phyloP scores from a whole-genome alignment of 2,797 vertebrate genomes.

The Zenarchopterus dispar region DNA sequence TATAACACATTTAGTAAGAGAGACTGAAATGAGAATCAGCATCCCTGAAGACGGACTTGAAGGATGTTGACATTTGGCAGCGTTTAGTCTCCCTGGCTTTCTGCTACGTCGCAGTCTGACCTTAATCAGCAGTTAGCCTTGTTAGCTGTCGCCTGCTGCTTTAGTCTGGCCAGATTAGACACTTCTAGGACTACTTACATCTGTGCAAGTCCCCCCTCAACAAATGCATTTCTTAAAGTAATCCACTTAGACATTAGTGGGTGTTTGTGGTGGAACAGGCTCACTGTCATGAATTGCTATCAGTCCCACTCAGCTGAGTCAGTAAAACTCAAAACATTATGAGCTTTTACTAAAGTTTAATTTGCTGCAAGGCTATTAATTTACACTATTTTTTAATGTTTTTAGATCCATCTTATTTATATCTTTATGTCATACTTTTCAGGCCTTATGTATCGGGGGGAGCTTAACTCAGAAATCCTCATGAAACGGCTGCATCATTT shows the following conservation, averaged over 20 bases:
- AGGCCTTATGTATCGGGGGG: no score
- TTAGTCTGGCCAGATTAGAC: slow-evolving; percentile 73
- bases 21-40: slow-evolving; percentile 24
- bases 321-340: not conserved
- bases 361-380: not conserved
- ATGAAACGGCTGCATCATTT: no score
- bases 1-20: not conserved
- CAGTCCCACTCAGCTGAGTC: not conserved
- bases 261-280: slow-evolving; percentile 27
- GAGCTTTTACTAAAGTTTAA: not conserved
- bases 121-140: slow-evolving; percentile 81
- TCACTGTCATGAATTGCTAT: slow-evolving; percentile 17
- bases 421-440: not conserved
- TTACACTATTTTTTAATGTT: not conserved
- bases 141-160: slow-evolving; percentile 69
- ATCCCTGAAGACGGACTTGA: slow-evolving; percentile 23
- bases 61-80: slow-evolving; percentile 49
- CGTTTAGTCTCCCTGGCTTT: slow-evolving; percentile 51
- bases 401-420: not conserved
- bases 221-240: slow-evolving; percentile 60
- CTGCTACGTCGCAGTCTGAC: slow-evolving; percentile 58
- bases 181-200: slow-evolving; percentile 57
- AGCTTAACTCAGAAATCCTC: no score
- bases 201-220: slow-evolving; percentile 52
- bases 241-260: slow-evolving; percentile 64